phyloP scores from a whole-genome alignment of 1,140 invertebrate species.

The Arion vulgaris region DNA sequence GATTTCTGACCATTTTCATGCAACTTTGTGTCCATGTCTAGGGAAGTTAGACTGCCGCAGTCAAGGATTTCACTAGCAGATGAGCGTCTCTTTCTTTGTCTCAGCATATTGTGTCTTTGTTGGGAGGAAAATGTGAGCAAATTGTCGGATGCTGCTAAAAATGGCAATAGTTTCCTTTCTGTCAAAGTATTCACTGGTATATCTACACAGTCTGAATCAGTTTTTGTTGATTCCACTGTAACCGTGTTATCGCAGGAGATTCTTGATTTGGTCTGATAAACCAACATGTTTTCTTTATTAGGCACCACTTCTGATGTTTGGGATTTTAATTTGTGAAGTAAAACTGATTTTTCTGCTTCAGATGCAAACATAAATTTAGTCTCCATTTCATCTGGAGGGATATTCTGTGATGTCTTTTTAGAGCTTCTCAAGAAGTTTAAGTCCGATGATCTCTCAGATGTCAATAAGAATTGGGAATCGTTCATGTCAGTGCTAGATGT shows the following conservation, averaged over 20 bases:
- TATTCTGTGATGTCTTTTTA: not conserved
- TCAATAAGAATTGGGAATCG: not conserved
- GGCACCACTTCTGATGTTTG: not conserved
- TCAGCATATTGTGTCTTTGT: too few relatives aligned
- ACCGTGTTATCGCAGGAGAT: not conserved
- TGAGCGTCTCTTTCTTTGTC: conserved; percentile 5
- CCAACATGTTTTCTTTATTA: not conserved
- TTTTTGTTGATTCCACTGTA: not conserved
- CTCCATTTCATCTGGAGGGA: not conserved
- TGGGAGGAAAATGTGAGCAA: not conserved
- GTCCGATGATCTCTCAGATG: not conserved
- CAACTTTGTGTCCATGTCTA: not conserved
- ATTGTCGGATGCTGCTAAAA: not conserved
- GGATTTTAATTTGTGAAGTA: not conserved
- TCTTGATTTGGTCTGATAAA: not conserved
- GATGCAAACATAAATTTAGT: not conserved
- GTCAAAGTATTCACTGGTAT: not conserved
- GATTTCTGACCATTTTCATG: too few relatives aligned
- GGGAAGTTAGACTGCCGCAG: not conserved
- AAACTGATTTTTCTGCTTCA: not conserved
- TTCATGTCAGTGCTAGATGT: not conserved
- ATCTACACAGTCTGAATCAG: not conserved
- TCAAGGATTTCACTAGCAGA: conserved; percentile 19
- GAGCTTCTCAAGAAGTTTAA: not conserved
- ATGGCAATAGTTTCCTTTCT: not conserved